Base-by-base conservation (phyloP, 1,140 invertebrate genomes). In the Panulirus ornatus region DNA sequence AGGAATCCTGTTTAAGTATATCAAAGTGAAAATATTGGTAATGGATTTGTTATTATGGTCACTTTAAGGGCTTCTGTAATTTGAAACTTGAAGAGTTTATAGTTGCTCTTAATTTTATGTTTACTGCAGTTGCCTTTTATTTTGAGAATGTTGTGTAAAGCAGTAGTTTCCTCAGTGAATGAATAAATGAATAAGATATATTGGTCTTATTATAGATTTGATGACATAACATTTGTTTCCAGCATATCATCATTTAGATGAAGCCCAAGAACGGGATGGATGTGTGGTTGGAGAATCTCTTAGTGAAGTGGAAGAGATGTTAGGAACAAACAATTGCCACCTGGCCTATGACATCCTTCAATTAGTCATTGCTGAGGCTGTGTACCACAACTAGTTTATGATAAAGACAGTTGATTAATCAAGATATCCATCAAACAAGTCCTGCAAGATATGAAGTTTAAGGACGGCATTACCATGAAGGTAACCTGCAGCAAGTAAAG, bases 201-300 rank as follows among this genome's bases (percentile, higher is more conserved):
- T 66, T 66, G 22, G n/a, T 30, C 30, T 3, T 19, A 63, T 63
- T 3, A 63, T 30, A 63, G n/a, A n/a, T n/a, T 27, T 63, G 6
- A 6, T 63, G 16, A 66, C n/a, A 66, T 66, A 66, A 6, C 58
- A 66, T 30, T 30, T 6, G 16, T 66, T 58, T 40, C 5, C 63
- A 89, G 88, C 88, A 14, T 89, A 89, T 40, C 88, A 89, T 30
- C 40, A 83, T 9, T 38, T 89, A n/a, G 88, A 84, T 11, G 63
- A 19, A n/a, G 88, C 88, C 30, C 88, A 89, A 40, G 88, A 89
- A 36, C 66, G 47, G 11, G 79, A 83, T 42, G 79, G 81, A 30
- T 89, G 88, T 63, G 88, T 89, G 44, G 88, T 83, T 8, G 88
- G 81, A 11, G 78, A 82, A 27, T 58, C 88, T 0, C 36, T 89